A percentile compares a stretch with the other conserved stretches of the same genome.
These are phyloP conservation scores for Oreochromis grahami DNA, from an alignment of 2,797 vertebrate species.

Conservation along the genomic window DNA sequence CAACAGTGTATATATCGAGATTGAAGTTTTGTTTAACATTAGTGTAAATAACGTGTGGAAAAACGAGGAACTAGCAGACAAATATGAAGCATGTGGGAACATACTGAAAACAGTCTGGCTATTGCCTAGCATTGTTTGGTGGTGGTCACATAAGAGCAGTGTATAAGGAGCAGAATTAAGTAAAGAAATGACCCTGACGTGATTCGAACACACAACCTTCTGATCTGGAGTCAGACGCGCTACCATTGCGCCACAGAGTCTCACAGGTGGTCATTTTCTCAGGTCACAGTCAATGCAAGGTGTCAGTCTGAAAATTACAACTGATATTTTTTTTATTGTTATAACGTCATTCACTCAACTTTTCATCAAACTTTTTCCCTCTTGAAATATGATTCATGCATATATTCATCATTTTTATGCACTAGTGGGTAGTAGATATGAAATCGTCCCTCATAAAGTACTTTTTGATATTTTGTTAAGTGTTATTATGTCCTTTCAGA, in stretches of 20 bases:
- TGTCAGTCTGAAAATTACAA: background rate
- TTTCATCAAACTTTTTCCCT: background rate
- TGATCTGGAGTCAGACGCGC: background rate
- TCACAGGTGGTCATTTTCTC: accelerated
- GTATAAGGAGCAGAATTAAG: background rate
- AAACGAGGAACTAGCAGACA: accelerated
- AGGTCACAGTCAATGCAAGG: background rate
- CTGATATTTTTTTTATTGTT: background rate
- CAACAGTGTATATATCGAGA: no score
- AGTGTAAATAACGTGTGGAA: background rate
- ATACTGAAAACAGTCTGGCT: background rate
- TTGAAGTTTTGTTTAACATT: no score
- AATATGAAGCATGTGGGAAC: background rate
- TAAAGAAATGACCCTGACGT: background rate
- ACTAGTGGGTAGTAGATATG: background rate
- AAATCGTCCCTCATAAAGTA: background rate
- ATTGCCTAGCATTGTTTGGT: background rate
- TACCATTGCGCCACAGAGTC: background rate
- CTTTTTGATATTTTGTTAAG: background rate
- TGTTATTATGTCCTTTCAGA: background rate
- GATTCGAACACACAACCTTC: background rate
- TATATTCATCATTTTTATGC: background rate
- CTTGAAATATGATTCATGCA: background rate
- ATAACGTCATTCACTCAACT: background rate
- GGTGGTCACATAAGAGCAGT: background rate